phyloP scores from a whole-genome alignment of 2,888 invertebrate genomes.

The Cataglyphis albicans region DNA sequence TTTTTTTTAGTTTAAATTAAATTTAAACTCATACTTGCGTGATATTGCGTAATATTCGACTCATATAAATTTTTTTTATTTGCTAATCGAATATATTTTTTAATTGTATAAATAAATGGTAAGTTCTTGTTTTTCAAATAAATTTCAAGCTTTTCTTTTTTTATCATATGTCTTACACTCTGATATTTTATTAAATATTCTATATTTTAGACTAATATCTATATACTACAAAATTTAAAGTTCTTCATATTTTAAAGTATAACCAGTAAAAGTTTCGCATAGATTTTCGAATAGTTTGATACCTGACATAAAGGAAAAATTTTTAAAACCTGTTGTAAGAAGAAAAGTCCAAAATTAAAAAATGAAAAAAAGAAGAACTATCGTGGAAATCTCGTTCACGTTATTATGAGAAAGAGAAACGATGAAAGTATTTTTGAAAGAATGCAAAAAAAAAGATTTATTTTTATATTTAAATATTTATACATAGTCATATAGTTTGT shows the following conservation, averaged over 20 bases:
- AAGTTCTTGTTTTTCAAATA: background rate
- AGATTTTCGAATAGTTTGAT: background rate
- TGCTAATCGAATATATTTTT: background rate
- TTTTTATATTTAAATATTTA: background rate
- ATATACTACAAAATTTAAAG: background rate
- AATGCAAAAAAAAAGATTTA: too few relatives aligned
- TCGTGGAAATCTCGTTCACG: background rate
- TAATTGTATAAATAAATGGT: background rate
- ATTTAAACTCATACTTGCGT: background rate
- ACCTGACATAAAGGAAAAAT: background rate
- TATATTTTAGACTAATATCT: background rate
- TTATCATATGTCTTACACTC: background rate
- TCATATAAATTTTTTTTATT: background rate
- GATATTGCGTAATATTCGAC: background rate
- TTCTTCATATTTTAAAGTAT: background rate
- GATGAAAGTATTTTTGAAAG: too few relatives aligned
- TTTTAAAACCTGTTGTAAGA: conserved; percentile 6
- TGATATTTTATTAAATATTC: background rate
- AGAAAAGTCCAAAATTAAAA: background rate
- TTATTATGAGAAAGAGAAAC: background rate
- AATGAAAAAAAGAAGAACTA: background rate
- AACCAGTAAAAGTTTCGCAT: background rate
- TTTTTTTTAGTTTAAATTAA: background rate
- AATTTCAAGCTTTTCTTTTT: background rate
- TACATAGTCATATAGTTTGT: background rate